Evolutionary conservation across 2,888 invertebrate genomes (phyloP), one percentile per base, ranked within the genome.

Genomic region (Andrena camellia): DNA sequence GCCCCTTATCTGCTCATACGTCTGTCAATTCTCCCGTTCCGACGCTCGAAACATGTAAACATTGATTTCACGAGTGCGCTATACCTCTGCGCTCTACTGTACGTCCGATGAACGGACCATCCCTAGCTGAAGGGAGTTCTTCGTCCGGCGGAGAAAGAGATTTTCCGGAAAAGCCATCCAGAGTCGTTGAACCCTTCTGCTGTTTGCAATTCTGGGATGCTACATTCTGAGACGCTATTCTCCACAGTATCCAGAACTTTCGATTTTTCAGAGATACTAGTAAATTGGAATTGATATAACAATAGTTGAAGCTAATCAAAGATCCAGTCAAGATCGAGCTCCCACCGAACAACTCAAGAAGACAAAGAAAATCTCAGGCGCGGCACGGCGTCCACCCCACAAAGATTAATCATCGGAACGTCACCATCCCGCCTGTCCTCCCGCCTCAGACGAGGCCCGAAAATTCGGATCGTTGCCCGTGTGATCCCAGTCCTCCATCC

Each of bases 391-490:
- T 50, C 31, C 62, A 52, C 29, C 60, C 60, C 10, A 20, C 29
- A 31, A 52, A 79, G 54, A 71, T 71, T 71, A 71, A 80, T 79
- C 79, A 52, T 31, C n/a, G 23, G 52, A 26, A 66, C 42, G 23
- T 20, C 42, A 59, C 10, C 20, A 68, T 42, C 42, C 63, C 17
- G 59, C 42, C 50, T 54, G 60, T 29, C 42, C 48, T 23, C 20
- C 7, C 6, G 35, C n/a, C 13, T 17, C 42, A 62, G 33, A 81
- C 42, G 42, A 71, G 29, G 3, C 31, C 66, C 62, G 72, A 72
- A 68, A 67, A 72, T 72, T 68, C 62, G 80, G 60, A 81, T 80
- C 82, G 76, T 76, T 66, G 70, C 57, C 42, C 42, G 54, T 52
- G 63, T 67, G 64, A 48, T 52, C 33, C 52, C 31, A 26, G 33